Evolutionary conservation across 2,888 invertebrate species (phyloP), one percentile per base, ranked within the genome.

Genomic region (Orthosia incerta): DNA sequence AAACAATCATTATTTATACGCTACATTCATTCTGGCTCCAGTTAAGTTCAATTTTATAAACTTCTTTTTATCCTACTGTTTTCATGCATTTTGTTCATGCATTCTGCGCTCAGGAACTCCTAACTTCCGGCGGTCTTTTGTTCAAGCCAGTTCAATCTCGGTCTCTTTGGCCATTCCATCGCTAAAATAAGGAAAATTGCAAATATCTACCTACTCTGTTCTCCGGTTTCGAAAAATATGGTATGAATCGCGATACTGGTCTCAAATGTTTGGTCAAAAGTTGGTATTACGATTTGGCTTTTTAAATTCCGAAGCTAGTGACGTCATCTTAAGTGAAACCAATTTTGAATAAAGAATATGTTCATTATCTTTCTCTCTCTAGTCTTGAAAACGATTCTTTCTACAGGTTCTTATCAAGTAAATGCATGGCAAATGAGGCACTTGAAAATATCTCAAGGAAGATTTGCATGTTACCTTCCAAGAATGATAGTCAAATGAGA

Each of bases 51-150:
- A 67, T 71, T 60, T 50, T n/a, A 45, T 9, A 67, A 64, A 71
- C 45, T 77, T 53, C 48, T 51, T 71, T 82, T 64, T 62, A 59
- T 56, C 16, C 51, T 1, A 51, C n/a, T 67, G 60, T 82, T 82
- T 82, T 82, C 82, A 77, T 77, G 56, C 60, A 71, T 71, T 81
- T 76, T 71, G 66, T 81, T 79, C 69, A 81, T 79, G 77, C 82
- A 71, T 79, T 18, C 26, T 46, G 65, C 82, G 77, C 66, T 56
- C 78, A 77, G 78, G 67, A 79, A 81, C 64, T 74, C 39, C 57
- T 5, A 79, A 76, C 82, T 79, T 82, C 78, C 82, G 78, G 23
- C 26, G 31, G 71, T 48, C 67, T 78, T 71, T 80, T 82, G 72
- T 82, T 82, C 78, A 57, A 59, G 64, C 46, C 59, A 60, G 75